Conservation (phyloP, 2,888 invertebrate genomes). For the Gastrophysa polygoni region DNA sequence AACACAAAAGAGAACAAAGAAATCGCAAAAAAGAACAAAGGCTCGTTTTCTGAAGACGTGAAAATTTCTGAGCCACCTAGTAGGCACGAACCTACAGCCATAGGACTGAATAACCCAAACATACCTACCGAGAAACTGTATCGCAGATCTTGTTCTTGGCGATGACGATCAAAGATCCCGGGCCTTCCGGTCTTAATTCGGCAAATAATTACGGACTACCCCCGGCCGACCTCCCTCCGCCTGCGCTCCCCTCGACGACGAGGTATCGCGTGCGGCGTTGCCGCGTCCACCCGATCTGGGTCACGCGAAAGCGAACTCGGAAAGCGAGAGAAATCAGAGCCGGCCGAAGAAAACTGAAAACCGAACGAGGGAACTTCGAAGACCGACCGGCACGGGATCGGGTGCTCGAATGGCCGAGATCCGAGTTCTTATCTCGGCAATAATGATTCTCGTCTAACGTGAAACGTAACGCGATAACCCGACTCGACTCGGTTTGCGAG, state of each 20-base stretch:
- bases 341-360: too few relatives aligned
- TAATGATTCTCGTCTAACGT: not conserved
- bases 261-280: conserved; percentile 19
- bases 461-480: not conserved
- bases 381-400: not conserved
- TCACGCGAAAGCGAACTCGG: conserved; percentile 2
- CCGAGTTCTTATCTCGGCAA: not conserved
- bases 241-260: conserved; percentile 17
- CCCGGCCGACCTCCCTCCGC: not conserved
- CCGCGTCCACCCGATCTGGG: conserved; percentile 20
- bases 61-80: not conserved
- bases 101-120: too few relatives aligned
- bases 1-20: not conserved
- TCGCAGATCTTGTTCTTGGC: too few relatives aligned
- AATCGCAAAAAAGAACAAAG: not conserved
- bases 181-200: conserved; percentile 24
- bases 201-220: conserved; percentile 22
- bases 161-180: not conserved
- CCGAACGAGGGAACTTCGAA: too few relatives aligned
- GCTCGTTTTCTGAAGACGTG: not conserved
- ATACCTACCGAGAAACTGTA: too few relatives aligned
- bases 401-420: not conserved
- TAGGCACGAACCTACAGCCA: too few relatives aligned
- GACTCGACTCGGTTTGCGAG: not conserved
- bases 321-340: not conserved